These are phyloP conservation scores for Anniella stebbinsi DNA, from an alignment of 2,797 vertebrate species.

Conservation along the genomic window DNA sequence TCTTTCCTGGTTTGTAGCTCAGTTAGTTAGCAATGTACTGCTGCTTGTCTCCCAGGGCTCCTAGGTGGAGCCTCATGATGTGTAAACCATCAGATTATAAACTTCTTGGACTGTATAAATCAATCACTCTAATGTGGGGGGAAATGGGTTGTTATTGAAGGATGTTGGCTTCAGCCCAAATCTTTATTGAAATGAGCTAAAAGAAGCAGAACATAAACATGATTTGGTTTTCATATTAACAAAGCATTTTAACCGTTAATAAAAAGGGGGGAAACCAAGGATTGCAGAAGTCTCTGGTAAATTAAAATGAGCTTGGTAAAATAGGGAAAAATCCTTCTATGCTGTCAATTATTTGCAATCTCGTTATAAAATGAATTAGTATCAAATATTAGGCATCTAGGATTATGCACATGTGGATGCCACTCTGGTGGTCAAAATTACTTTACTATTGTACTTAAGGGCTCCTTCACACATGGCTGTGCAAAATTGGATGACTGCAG, in stretches of 20 bases:
- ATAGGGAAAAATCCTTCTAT: neutral
- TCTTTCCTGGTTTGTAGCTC: too few relatives aligned
- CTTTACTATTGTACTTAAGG: too few relatives aligned
- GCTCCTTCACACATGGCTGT: neutral
- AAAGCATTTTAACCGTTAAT: neutral
- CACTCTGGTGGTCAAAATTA: neutral
- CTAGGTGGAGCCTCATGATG: too few relatives aligned
- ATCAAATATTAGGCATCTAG: neutral
- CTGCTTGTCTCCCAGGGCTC: neutral
- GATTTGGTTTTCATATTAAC: neutral
- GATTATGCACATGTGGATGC: neutral
- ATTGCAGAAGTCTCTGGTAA: neutral
- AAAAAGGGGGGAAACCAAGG: neutral
- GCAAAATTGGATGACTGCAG: too few relatives aligned
- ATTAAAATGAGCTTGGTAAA: neutral
- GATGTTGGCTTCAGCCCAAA: neutral
- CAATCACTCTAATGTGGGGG: neutral
- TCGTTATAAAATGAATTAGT: neutral
- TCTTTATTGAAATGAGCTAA: neutral
- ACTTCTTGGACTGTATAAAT: neutral
- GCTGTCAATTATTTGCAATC: neutral
- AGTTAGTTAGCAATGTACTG: neutral
- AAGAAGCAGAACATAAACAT: conserved; percentile 1
- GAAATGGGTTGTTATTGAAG: neutral
- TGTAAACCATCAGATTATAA: neutral